phyloP scores from a whole-genome alignment of 2,888 invertebrate genomes.

The Drosophila ezoana region DNA sequence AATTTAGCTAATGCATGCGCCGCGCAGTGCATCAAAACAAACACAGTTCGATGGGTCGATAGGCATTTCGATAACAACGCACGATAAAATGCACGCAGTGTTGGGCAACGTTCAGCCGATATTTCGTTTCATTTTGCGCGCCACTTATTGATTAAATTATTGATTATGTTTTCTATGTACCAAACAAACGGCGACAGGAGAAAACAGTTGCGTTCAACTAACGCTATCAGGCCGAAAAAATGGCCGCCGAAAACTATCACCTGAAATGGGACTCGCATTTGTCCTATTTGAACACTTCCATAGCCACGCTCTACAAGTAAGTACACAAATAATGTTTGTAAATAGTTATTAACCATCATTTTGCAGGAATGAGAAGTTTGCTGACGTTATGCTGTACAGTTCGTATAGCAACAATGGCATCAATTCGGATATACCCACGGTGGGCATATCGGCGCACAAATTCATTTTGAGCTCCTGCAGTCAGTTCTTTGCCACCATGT shows the following conservation, averaged over 20 bases:
- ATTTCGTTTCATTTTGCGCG: conserved; percentile 36
- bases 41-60: conserved; percentile 31
- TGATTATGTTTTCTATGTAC: conserved; percentile 58
- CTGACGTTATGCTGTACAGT: conserved; percentile 92
- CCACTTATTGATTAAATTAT: conserved; percentile 59
- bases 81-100: conserved; percentile 19
- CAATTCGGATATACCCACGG: conserved; percentile 85
- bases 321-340: conserved; percentile 21
- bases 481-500: conserved; percentile 85
- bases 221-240: conserved; percentile 44
- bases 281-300: conserved; percentile 92
- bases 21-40: conserved; percentile 39
- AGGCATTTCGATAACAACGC: conserved; percentile 10
- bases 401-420: conserved; percentile 85
- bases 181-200: conserved; percentile 13
- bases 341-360: neutral
- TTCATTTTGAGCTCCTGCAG: conserved; percentile 94
- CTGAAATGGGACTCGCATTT: conserved; percentile 95
- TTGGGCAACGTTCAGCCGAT: conserved; percentile 16
- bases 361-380: conserved; percentile 90
- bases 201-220: conserved; percentile 17
- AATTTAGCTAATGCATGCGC: conserved; percentile 10
- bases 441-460: conserved; percentile 93
- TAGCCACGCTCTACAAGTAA: conserved; percentile 88
- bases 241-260: conserved; percentile 91